Percentiles rank a stretch among this genome's conserved stretches.
These are phyloP conservation scores for Luidia sarsii DNA, from an alignment of 53 echinoderm and acorn worm genomes.

Conservation along the genomic window DNA sequence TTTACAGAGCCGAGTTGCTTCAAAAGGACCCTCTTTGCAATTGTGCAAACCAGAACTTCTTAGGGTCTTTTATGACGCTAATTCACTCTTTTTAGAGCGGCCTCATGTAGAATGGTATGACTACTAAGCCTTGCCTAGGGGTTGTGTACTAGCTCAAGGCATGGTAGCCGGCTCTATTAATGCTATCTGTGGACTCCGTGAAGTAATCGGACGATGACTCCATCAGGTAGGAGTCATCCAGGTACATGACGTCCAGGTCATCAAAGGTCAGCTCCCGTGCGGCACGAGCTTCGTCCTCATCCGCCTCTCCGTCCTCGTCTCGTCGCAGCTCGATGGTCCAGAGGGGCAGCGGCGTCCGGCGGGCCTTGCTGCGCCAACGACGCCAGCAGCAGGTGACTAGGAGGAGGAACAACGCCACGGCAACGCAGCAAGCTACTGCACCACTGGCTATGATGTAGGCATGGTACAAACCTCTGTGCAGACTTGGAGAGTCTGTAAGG, in stretches of 20 bases:
- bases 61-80: no score
- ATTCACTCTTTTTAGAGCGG: no score
- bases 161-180: constrained; percentile 61
- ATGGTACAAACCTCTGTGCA: no score
- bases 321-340: constrained; percentile 76
- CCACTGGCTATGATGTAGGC: constrained; percentile 61
- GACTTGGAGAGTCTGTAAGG: no score
- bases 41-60: no score
- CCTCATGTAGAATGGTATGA: no score
- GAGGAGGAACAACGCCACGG: constrained; percentile 33
- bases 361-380: constrained; percentile 4
- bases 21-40: no score
- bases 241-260: constrained; percentile 90
- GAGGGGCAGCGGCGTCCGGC: constrained; percentile 53
- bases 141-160: background rate
- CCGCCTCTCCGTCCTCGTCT: constrained; percentile 39
- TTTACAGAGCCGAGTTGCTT: no score
- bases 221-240: constrained; percentile 95
- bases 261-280: constrained; percentile 27
- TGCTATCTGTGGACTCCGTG: constrained; percentile 64
- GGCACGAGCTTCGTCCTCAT: background rate
- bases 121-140: no score
- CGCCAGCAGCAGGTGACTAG: constrained; percentile 44
- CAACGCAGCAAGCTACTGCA: constrained; percentile 33
- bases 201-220: constrained; percentile 79